Percentiles rank a stretch among this genome's conserved stretches.
These are phyloP conservation scores for Sclerodermus sp. DNA, from an alignment of 2,888 invertebrate genomes.

Conservation along the genomic window DNA sequence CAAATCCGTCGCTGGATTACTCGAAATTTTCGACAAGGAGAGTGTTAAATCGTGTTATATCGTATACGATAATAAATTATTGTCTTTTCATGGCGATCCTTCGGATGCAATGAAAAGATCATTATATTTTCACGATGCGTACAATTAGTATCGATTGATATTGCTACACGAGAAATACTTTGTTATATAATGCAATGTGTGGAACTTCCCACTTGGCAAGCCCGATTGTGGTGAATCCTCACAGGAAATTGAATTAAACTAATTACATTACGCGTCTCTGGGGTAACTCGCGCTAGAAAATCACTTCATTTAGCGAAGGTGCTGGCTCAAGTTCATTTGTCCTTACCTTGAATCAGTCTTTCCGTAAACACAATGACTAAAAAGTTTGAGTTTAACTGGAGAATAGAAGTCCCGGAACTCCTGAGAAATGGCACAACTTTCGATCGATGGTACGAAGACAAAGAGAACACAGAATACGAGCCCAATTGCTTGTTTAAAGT, in stretches of 20 bases:
- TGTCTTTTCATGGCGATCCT: too few species aligned
- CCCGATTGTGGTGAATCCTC: slow-evolving; percentile 26
- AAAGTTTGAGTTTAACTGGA: slow-evolving; percentile 71
- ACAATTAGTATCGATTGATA: too few species aligned
- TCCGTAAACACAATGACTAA: slow-evolving; percentile 62
- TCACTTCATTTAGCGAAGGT: slow-evolving; percentile 17
- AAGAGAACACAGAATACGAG: slow-evolving; percentile 62
- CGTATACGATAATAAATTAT: too few species aligned
- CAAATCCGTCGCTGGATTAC: too few species aligned
- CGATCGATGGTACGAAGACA: slow-evolving; percentile 71
- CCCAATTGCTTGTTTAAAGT: slow-evolving; percentile 64
- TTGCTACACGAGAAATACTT: too few species aligned
- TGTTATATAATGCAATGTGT: too few species aligned
- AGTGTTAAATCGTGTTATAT: too few species aligned
- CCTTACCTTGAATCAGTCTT: too few species aligned
- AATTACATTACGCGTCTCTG: slow-evolving; percentile 39
- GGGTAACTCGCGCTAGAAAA: not conserved
- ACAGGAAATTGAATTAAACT: slow-evolving; percentile 43
- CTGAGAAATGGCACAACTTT: slow-evolving; percentile 64
- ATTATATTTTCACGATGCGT: too few species aligned
- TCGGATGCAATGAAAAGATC: too few species aligned
- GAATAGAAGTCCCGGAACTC: slow-evolving; percentile 63
- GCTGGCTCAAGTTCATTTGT: slow-evolving; percentile 16
- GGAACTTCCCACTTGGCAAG: too few species aligned
- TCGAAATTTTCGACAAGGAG: too few species aligned